Conservation (phyloP, 1,140 invertebrate species). For the Zaprionus gabonicus region DNA sequence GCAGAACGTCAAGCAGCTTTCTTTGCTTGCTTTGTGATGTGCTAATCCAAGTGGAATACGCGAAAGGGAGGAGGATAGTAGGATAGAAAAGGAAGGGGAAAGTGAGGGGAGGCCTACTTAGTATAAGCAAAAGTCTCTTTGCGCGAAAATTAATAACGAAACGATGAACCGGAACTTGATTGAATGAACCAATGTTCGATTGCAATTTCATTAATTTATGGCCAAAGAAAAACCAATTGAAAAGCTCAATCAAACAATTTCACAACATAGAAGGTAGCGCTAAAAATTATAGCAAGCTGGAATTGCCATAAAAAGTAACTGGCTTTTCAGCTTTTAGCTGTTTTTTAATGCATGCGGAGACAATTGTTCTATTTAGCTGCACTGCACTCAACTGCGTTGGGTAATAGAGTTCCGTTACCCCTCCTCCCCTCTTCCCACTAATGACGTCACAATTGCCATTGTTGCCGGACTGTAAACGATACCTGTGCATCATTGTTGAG, state of each 20-base stretch:
- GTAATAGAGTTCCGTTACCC: background rate
- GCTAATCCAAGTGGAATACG: constrained; percentile 67
- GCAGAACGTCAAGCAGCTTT: constrained; percentile 40
- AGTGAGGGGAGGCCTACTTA: background rate
- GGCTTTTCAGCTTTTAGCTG: too few species aligned
- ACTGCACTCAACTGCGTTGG: background rate
- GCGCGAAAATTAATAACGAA: constrained; percentile 71
- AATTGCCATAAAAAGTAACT: too few species aligned
- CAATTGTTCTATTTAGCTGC: background rate
- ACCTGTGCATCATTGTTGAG: constrained; percentile 62
- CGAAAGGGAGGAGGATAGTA: constrained; percentile 8
- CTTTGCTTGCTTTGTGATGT: constrained; percentile 18
- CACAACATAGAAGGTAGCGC: background rate
- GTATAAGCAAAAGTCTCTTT: background rate
- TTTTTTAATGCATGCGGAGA: too few species aligned
- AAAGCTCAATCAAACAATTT: background rate
- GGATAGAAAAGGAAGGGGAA: background rate
- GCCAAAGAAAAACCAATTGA: constrained; percentile 18
- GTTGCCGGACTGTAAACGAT: constrained; percentile 67
- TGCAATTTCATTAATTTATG: constrained; percentile 66
- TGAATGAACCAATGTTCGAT: constrained; percentile 57
- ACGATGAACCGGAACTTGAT: constrained; percentile 55
- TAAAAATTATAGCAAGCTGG: too few species aligned
- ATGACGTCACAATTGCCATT: constrained; percentile 76
- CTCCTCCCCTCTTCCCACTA: constrained; percentile 31